Conservation (phyloP, 2,113 vertebrate species). For the rat (Rattus norvegicus) region GRCr8 NC_086024.1:26177501-26178000, state of each 20-base stretch:
- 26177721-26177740: not conserved
- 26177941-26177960: too few relatives aligned
- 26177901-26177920: not conserved
- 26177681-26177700: not conserved
- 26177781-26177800: constrained; percentile 61
- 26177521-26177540: constrained; percentile 8
- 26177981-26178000: too few relatives aligned
- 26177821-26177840: constrained; percentile 67
- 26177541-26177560: not conserved
- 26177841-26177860: constrained; percentile 20
- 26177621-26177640: not conserved
- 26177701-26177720: not conserved
- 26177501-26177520: not conserved
- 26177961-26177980: too few relatives aligned
- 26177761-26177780: not conserved
- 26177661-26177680: constrained; percentile 2
- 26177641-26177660: not conserved
- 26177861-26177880: too few relatives aligned
- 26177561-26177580: not conserved
- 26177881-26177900: not conserved
- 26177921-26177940: too few relatives aligned
- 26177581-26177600: not conserved
- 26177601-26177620: not conserved
- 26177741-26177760: not conserved
- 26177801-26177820: not conserved